Evolutionary conservation across 2,888 invertebrate genomes (phyloP).

Genomic region (Standfussiana lucernea): DNA sequence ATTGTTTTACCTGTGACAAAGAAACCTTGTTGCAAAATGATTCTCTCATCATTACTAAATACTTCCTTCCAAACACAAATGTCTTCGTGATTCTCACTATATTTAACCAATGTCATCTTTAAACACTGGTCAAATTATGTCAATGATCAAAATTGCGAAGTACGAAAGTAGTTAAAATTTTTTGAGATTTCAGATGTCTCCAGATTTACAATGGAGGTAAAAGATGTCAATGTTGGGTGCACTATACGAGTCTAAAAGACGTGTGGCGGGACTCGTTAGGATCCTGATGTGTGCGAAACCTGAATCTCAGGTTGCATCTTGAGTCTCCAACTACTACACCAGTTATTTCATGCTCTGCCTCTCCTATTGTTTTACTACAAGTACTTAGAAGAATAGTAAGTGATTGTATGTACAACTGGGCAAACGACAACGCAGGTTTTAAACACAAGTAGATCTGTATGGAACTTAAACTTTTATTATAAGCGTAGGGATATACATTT

Average conservation of each 20-base stretch:
- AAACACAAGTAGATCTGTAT: conserved; percentile 30
- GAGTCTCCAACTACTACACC: conserved; percentile 67
- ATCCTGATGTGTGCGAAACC: conserved; percentile 49
- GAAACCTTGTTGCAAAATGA: conserved; percentile 71
- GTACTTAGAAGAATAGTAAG: conserved; percentile 42
- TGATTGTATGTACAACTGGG: conserved; percentile 19
- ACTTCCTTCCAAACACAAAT: conserved; percentile 75
- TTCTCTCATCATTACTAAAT: conserved; percentile 73
- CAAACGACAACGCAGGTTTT: conserved; percentile 24
- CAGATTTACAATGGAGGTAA: not conserved
- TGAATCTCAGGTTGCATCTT: conserved; percentile 74
- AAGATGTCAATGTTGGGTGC: conserved; percentile 33
- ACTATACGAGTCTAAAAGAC: conserved; percentile 42
- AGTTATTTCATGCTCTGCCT: conserved; percentile 79
- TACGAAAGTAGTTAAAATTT: not conserved
- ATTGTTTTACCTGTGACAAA: conserved; percentile 73
- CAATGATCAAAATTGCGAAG: not conserved
- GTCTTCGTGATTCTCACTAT: conserved; percentile 29
- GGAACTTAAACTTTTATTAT: conserved; percentile 57
- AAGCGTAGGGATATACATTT: conserved; percentile 59
- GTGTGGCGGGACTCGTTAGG: conserved; percentile 44
- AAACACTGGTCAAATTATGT: not conserved
- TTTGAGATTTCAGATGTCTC: not conserved
- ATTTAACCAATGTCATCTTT: conserved; percentile 45
- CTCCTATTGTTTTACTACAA: conserved; percentile 63